Evolutionary conservation across 2,888 invertebrate genomes (phyloP), one percentile per base, ranked within the genome.

Genomic region (Proisotoma minuta): DNA sequence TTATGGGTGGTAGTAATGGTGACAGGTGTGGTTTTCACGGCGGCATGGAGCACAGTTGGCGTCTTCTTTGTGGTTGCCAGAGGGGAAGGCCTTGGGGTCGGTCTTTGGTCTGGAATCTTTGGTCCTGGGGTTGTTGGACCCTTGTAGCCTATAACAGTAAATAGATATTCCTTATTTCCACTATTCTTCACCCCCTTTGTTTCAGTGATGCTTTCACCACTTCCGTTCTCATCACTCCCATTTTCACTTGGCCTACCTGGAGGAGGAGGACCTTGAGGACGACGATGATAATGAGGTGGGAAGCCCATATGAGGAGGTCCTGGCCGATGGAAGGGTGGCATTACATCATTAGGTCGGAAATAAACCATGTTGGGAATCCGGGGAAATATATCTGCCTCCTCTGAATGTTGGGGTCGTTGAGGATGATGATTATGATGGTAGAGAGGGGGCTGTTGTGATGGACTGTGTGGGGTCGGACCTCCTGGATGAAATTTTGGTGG

Each of bases 321-420:
- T 28, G 61, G 59, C 43, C 60, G 34, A 29, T 43, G 20, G 43
- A 54, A 23, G 2, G 57, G 39, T 27, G 59, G 15, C 1, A 67
- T 48, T 3, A 71, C 69, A 47, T 73, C 73, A 1, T 57, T 63
- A n/a, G 69, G 69, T 28, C 66, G 61, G 60, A 73, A 73, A 54
- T 69, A 73, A 28, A 71, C 69, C 23, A 71, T 66, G 50, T 71
- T 70, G n/a, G 65, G 70, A 40, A 73, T 59, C 50, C 63, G 48
- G 24, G 68, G 71, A 47, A 62, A 60, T 10, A 70, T 61, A 39
- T 73, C 73, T 48, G 70, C 71, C 59, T 71, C 69, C 18, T 69
- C 63, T n/a, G n/a, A n/a, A n/a, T n/a, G n/a, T 4, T 66, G 63
- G 50, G 18, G 61, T n/a, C 53, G 60, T 59, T 63, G 61, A 29